These are phyloP conservation scores for Carassius gibelio DNA, from an alignment of 2,113 vertebrate species.

Conservation along the genomic window DNA sequence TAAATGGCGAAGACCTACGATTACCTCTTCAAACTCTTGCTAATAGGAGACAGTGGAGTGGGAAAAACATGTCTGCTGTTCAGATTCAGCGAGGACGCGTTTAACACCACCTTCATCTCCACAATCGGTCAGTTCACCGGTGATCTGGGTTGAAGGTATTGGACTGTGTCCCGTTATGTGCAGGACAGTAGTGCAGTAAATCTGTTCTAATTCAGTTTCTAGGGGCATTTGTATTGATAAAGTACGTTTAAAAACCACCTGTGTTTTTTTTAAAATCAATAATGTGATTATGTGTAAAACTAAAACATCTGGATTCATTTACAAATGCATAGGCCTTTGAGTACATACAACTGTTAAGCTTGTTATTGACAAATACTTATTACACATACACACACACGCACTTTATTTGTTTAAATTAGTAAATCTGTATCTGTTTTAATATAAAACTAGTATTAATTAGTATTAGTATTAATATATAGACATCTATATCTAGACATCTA, in stretches of 20 bases:
- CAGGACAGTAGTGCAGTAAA: neutral
- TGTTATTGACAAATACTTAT: no score
- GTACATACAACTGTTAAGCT: neutral
- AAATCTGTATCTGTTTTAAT: no score
- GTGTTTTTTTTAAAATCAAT: neutral
- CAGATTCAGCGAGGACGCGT: constrained; percentile 84
- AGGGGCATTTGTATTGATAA: neutral
- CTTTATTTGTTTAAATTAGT: no score
- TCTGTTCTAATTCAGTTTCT: neutral
- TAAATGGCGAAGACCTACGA: constrained; percentile 83
- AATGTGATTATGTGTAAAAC: neutral
- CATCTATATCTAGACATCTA: no score
- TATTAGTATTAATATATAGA: no score
- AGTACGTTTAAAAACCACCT: neutral
- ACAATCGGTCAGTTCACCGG: constrained; percentile 78
- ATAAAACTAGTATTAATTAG: no score
- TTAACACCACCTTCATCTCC: constrained; percentile 85
- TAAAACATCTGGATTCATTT: constrained; percentile 24
- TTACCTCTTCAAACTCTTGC: constrained; percentile 80
- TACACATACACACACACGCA: no score
- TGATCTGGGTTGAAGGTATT: constrained; percentile 16
- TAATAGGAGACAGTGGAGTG: constrained; percentile 81
- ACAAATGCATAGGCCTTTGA: constrained; percentile 32
- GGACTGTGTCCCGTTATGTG: constrained; percentile 12
- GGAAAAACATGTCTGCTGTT: constrained; percentile 86